Percentiles rank a stretch among this genome's conserved stretches.
These are phyloP conservation scores for Gasterosteus aculeatus DNA, from an alignment of 2,113 vertebrate species.

Conservation along the genomic window DNA sequence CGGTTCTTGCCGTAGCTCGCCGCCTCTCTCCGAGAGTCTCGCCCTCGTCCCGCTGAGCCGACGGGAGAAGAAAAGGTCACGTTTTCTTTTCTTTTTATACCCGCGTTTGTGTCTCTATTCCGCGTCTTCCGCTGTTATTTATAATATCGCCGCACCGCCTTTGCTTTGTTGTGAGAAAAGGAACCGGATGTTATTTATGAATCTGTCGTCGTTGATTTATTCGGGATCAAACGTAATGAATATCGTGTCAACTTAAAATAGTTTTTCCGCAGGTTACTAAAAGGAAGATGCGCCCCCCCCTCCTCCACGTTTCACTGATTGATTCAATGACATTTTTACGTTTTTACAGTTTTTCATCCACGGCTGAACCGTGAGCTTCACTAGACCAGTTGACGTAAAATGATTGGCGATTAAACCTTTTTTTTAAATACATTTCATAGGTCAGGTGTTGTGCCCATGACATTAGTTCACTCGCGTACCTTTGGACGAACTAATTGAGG, in stretches of 20 bases:
- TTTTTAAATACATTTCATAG: neutral
- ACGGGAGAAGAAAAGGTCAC: slow-evolving; percentile 36
- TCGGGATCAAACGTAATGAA: neutral
- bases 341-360: slow-evolving; percentile 2
- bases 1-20: slow-evolving; percentile 30
- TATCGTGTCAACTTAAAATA: neutral
- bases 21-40: slow-evolving; percentile 11
- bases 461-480: slow-evolving; percentile 52
- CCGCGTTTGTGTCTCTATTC: slow-evolving; percentile 17
- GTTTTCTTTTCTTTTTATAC: slow-evolving; percentile 32
- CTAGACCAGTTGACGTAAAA: slow-evolving; percentile 25
- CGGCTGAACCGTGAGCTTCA: neutral
- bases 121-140: slow-evolving; percentile 52
- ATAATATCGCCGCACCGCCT: slow-evolving; percentile 25
- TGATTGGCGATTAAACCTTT: neutral
- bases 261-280: slow-evolving; percentile 26
- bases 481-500: slow-evolving; percentile 58
- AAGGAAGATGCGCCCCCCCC: neutral
- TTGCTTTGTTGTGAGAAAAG: slow-evolving; percentile 20
- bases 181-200: slow-evolving; percentile 20
- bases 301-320: slow-evolving; percentile 3
- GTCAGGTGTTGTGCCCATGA: slow-evolving; percentile 61
- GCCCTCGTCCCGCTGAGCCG: neutral
- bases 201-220: slow-evolving; percentile 11
- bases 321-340: neutral